Conservation (phyloP, 2,888 invertebrate species). For the Caenorhabditis plicata region DNA sequence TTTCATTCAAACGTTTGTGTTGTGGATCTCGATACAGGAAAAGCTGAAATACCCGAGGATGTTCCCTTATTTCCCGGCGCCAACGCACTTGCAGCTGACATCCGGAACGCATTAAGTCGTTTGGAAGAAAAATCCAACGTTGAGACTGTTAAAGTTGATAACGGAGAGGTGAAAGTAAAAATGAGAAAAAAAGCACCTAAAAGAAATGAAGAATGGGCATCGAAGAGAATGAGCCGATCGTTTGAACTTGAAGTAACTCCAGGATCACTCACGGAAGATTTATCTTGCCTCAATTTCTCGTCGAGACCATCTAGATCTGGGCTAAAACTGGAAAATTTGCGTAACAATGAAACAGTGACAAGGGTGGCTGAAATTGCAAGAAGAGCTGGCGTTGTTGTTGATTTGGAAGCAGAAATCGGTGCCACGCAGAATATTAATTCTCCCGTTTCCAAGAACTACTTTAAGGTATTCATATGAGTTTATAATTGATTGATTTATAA, state of each 20-base stretch:
- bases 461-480: slow-evolving; percentile 22
- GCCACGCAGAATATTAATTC: slow-evolving; percentile 31
- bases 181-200: slow-evolving; percentile 15
- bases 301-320: too few relatives aligned
- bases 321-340: not conserved
- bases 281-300: slow-evolving; percentile 3
- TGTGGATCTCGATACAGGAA: slow-evolving; percentile 90
- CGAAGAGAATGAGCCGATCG: slow-evolving; percentile 70
- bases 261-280: too few relatives aligned
- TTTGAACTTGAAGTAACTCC: slow-evolving; percentile 66
- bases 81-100: slow-evolving; percentile 54
- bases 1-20: slow-evolving; percentile 82
- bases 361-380: slow-evolving; percentile 83
- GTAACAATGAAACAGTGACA: not conserved
- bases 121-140: too few relatives aligned
- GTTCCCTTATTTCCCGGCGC: slow-evolving; percentile 88
- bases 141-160: too few relatives aligned
- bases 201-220: slow-evolving; percentile 42
- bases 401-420: slow-evolving; percentile 34
- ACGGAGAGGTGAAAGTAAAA: slow-evolving; percentile 22
- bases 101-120: slow-evolving; percentile 39
- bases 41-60: slow-evolving; percentile 91
- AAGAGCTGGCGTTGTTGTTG: slow-evolving; percentile 73
- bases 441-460: slow-evolving; percentile 42
- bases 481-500: slow-evolving; percentile 35